Evolutionary conservation across 2,888 invertebrate genomes (phyloP).

Genomic region (Xanthostigma xanthostigma): DNA sequence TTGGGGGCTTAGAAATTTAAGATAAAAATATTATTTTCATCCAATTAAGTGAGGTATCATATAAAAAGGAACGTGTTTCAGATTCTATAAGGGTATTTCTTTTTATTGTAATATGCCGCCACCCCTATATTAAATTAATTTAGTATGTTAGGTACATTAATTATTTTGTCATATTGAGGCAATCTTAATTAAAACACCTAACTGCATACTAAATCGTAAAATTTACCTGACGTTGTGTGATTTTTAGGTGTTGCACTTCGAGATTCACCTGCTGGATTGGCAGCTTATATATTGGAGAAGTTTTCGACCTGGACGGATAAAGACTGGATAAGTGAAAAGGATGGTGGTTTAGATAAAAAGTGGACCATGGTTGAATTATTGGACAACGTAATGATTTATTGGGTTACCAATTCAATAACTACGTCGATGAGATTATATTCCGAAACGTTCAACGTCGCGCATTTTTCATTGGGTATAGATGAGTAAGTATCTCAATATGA

Average conservation of each 20-base stretch:
- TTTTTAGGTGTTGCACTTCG: conserved; percentile 46
- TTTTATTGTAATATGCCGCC: too few relatives aligned
- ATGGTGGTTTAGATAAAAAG: conserved; percentile 50
- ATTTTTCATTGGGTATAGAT: conserved; percentile 21
- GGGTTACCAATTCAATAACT: conserved; percentile 56
- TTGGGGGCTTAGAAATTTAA: too few relatives aligned
- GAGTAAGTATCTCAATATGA: conserved; percentile 25
- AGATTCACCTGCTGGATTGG: conserved; percentile 72
- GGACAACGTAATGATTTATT: conserved; percentile 73
- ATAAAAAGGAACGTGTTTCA: too few relatives aligned
- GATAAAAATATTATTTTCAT: too few relatives aligned
- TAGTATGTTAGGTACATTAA: too few relatives aligned
- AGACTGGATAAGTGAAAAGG: conserved; percentile 30
- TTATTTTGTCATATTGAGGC: too few relatives aligned
- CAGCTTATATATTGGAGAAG: conserved; percentile 82
- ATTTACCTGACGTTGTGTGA: background rate
- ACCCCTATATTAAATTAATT: too few relatives aligned
- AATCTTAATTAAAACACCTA: too few relatives aligned
- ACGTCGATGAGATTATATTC: conserved; percentile 61
- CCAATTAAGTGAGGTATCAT: too few relatives aligned
- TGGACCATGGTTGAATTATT: conserved; percentile 55
- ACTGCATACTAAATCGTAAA: background rate
- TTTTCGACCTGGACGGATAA: conserved; percentile 61
- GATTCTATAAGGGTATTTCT: too few relatives aligned
- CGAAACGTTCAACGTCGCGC: conserved; percentile 35